Percentiles rank a stretch among this genome's conserved stretches.
Evolutionary conservation across 2,113 vertebrate species (phyloP).

Genomic region (Paratilapia polleni): DNA sequence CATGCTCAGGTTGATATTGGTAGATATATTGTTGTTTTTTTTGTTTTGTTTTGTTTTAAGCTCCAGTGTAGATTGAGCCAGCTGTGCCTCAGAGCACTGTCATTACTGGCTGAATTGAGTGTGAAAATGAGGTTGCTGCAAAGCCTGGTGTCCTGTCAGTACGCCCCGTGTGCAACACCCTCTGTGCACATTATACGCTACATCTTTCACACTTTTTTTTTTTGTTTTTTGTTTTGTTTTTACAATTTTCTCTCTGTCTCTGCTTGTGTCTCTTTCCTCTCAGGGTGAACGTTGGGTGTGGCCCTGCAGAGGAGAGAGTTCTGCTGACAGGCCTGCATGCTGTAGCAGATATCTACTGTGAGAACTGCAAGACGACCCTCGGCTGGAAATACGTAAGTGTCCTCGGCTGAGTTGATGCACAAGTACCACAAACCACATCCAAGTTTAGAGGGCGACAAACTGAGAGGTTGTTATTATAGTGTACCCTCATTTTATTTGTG

Average conservation of each 20-base stretch:
- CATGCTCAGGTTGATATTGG: background rate
- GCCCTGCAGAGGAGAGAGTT: slow-evolving; percentile 96
- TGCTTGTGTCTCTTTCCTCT: background rate
- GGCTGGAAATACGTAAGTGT: slow-evolving; percentile 99
- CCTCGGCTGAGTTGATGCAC: slow-evolving; percentile 17
- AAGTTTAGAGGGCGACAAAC: slow-evolving; percentile 34
- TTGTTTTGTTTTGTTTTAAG: background rate
- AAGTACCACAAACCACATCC: slow-evolving; percentile 15
- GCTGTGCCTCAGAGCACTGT: slow-evolving; percentile 30
- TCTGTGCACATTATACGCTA: slow-evolving; percentile 16
- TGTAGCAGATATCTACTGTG: slow-evolving; percentile 99
- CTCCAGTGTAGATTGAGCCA: background rate
- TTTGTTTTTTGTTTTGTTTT: background rate
- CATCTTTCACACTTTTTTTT: slow-evolving; percentile 4
- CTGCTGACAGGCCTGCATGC: slow-evolving; percentile 95
- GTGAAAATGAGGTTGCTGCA: slow-evolving; percentile 38
- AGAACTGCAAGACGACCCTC: slow-evolving; percentile 99
- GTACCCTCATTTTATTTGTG: slow-evolving; percentile 45
- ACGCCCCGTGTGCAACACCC: slow-evolving; percentile 30
- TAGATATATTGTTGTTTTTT: background rate
- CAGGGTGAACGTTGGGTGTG: slow-evolving; percentile 98
- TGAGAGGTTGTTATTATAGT: slow-evolving; percentile 34
- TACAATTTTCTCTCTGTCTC: background rate
- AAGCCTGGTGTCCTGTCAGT: slow-evolving; percentile 29
- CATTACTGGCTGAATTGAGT: slow-evolving; percentile 42